Percentiles rank a stretch among this genome's conserved stretches.
Conservation (phyloP, 2,113 vertebrate species). For the Fulmarus glacialis region DNA sequence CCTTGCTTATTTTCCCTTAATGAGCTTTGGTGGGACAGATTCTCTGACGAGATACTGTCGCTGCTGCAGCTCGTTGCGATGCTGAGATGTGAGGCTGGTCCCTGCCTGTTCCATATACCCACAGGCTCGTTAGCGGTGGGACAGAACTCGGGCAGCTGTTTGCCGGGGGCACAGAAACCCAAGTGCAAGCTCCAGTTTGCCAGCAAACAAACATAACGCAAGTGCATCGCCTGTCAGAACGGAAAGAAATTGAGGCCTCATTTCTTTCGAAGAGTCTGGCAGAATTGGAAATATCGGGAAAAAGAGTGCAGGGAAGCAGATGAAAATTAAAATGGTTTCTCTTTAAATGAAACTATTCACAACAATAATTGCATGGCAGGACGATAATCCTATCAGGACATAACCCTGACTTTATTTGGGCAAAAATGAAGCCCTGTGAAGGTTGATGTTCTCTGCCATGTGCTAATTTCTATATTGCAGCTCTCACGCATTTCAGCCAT, state of each 20-base stretch:
- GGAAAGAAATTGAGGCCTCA: neutral
- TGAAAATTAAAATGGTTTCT: neutral
- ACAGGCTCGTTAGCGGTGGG: neutral
- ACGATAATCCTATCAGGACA: neutral
- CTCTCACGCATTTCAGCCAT: rapidly evolving
- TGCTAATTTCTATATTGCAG: neutral
- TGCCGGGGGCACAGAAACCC: neutral
- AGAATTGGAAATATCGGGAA: neutral
- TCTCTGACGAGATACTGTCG: neutral
- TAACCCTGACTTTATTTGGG: neutral
- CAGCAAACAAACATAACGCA: neutral
- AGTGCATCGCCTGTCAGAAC: neutral
- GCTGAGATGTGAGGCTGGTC: neutral
- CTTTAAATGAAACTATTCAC: neutral
- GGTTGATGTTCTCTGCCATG: neutral
- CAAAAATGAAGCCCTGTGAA: neutral
- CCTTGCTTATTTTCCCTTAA: constrained; percentile 32
- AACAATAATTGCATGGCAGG: neutral
- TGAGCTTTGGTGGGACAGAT: constrained; percentile 30
- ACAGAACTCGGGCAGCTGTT: neutral
- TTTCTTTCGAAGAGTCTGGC: neutral
- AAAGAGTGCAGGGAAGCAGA: neutral
- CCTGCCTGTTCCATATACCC: neutral
- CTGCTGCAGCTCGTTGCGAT: neutral
- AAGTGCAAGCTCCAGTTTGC: neutral